A percentile compares a stretch with the other conserved stretches of the same genome.
Evolutionary conservation across 2,888 invertebrate genomes (phyloP).

Genomic region (Morinoia aosen): DNA sequence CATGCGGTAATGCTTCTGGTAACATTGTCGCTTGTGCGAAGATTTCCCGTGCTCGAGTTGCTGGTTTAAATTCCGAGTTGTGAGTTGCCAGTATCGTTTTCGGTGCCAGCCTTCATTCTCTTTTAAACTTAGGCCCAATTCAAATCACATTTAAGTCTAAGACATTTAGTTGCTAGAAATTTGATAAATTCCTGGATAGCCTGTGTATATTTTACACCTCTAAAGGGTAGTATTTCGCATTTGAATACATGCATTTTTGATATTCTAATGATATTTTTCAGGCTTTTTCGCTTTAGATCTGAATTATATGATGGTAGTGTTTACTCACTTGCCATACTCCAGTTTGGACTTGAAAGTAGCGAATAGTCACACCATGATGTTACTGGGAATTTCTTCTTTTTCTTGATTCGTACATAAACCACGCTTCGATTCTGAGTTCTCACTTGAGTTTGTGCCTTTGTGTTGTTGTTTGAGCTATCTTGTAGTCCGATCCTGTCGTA

Average conservation of each 20-base stretch:
- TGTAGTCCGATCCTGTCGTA: background rate
- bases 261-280: background rate
- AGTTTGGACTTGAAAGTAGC: too few species aligned
- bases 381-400: background rate
- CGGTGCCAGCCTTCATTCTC: background rate
- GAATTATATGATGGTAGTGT: background rate
- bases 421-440: background rate
- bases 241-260: background rate
- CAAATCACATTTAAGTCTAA: too few species aligned
- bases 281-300: too few species aligned
- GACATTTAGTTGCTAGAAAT: background rate
- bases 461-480: background rate
- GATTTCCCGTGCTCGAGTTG: background rate
- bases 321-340: background rate
- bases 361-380: background rate
- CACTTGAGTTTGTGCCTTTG: background rate
- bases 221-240: background rate
- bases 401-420: background rate
- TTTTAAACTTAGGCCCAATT: background rate
- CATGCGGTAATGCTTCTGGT: background rate
- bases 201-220: background rate
- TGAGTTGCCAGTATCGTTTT: background rate
- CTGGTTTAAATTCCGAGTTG: background rate
- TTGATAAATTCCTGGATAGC: background rate
- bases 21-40: background rate